Evolutionary conservation across 2,888 invertebrate species (phyloP).

Genomic region (Amiota communis): DNA sequence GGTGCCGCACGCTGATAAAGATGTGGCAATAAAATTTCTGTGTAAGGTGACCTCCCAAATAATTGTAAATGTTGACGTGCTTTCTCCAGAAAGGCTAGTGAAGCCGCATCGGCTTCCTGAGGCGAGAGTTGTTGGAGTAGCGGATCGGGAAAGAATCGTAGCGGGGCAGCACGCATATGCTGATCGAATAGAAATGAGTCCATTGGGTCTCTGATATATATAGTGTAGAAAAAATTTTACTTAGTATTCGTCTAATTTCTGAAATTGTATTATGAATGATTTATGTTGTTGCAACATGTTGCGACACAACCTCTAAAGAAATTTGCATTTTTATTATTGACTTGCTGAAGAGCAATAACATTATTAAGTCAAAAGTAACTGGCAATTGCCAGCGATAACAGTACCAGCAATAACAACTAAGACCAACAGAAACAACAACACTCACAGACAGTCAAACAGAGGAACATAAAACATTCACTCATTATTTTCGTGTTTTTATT

Average conservation of each 20-base stretch:
- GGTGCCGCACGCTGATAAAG: conserved; percentile 71
- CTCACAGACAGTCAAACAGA: conserved; percentile 44
- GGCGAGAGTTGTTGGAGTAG: conserved; percentile 72
- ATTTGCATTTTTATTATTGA: conserved; percentile 17
- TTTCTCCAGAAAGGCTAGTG: conserved; percentile 72
- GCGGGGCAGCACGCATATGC: conserved; percentile 70
- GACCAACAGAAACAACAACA: conserved; percentile 38
- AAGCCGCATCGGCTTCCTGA: conserved; percentile 73
- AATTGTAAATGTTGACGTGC: conserved; percentile 73
- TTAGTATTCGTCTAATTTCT: conserved; percentile 10
- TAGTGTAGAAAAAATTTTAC: not conserved
- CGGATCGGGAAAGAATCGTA: conserved; percentile 73
- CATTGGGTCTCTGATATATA: conserved; percentile 71
- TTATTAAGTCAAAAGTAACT: conserved; percentile 60
- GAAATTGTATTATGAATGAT: not conserved
- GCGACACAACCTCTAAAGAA: conserved; percentile 38
- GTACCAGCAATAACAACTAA: conserved; percentile 36
- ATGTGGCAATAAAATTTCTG: conserved; percentile 73
- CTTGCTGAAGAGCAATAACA: conserved; percentile 52
- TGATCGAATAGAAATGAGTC: conserved; percentile 73
- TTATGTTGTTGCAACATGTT: conserved; percentile 31
- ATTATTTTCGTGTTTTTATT: conserved; percentile 73
- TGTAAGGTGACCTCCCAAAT: conserved; percentile 73
- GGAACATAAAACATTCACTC: conserved; percentile 60
- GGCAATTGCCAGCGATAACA: conserved; percentile 60